Base-by-base conservation (phyloP, 1,140 invertebrate genomes). In the Epicauta chinensis region DNA sequence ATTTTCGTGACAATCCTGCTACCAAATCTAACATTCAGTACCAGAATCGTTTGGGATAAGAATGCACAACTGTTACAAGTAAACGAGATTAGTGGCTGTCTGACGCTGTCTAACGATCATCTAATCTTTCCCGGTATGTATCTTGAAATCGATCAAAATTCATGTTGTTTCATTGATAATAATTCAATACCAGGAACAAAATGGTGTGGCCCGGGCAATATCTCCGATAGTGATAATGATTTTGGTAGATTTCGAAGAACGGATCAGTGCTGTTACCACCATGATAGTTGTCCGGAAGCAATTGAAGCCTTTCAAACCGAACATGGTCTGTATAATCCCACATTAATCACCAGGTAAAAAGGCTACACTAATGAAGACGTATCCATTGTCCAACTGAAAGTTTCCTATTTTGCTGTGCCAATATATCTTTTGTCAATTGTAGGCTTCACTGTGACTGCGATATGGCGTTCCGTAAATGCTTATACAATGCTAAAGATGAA, bases 151-250 rank as follows among this genome's bases (percentile, higher is more conserved):
- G 15, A n/a, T 17, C 16, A 10, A 14, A 45, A 13, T n/a, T 51
- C 13, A 35, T 41, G 34, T 51, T 2, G 39, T 16, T n/a, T n/a
- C n/a, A n/a, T n/a, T n/a, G n/a, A n/a, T n/a, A n/a, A 51, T n/a
- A 39, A 39, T 7, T 45, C 38, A 13, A 16, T 43, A 23, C 11
- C 12, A 39, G 75, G 77, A 14, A 84, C 81, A 23, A 80, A 80
- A 63, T 83, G 82, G 82, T 85, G 82, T 62, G 90, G 90, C 29
- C 74, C 79, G 2, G 90, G 90, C 2, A 83, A 88, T 63, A 73
- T 81, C 11, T 82, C 89, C 0, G 65, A 75, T 15, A 71, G 76
- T 59, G 81, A 81, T 56, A 71, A 86, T 16, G 86, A 91, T 61
- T 70, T 91, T 4, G 89, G 89, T 1, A 49, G 64, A 5, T 76